Evolutionary conservation across 1,140 invertebrate species (phyloP).

Genomic region (Anastrepha ludens): DNA sequence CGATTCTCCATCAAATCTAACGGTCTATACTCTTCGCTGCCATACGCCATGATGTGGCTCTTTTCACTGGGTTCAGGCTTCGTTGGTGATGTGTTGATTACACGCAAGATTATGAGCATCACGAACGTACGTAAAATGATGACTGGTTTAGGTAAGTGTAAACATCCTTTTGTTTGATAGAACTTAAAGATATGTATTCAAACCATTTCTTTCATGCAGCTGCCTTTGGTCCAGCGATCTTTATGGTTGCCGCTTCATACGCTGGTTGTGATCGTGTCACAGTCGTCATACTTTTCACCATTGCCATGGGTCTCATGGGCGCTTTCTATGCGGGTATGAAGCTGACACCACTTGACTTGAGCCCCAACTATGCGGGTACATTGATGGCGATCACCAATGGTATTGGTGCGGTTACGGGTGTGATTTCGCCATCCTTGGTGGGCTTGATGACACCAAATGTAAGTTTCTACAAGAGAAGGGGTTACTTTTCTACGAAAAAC

Average conservation of each 20-base stretch:
- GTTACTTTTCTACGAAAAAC: no score
- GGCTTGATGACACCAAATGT: conserved; percentile 85
- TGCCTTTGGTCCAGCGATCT: conserved; percentile 84
- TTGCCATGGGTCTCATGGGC: conserved; percentile 85
- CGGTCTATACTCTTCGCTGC: conserved; percentile 81
- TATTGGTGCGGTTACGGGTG: conserved; percentile 87
- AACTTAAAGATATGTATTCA: no score
- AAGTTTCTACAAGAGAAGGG: conserved; percentile 68
- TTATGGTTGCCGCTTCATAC: conserved; percentile 87
- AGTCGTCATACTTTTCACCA: conserved; percentile 81
- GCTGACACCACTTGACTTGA: conserved; percentile 89
- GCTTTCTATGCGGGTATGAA: conserved; percentile 86
- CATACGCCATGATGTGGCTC: conserved; percentile 85
- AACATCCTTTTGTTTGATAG: not conserved
- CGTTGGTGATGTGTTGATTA: conserved; percentile 81
- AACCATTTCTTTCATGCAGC: conserved; percentile 73
- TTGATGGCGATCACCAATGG: conserved; percentile 91
- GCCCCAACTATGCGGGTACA: conserved; percentile 87
- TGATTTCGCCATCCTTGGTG: conserved; percentile 86
- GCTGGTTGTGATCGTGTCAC: conserved; percentile 83
- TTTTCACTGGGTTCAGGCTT: conserved; percentile 81
- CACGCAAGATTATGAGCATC: conserved; percentile 77
- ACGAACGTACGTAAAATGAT: conserved; percentile 83
- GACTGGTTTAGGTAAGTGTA: conserved; percentile 80
- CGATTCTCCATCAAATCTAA: conserved; percentile 87